phyloP scores from a whole-genome alignment of 2,888 invertebrate species.

The Amphipyra berbera region DNA sequence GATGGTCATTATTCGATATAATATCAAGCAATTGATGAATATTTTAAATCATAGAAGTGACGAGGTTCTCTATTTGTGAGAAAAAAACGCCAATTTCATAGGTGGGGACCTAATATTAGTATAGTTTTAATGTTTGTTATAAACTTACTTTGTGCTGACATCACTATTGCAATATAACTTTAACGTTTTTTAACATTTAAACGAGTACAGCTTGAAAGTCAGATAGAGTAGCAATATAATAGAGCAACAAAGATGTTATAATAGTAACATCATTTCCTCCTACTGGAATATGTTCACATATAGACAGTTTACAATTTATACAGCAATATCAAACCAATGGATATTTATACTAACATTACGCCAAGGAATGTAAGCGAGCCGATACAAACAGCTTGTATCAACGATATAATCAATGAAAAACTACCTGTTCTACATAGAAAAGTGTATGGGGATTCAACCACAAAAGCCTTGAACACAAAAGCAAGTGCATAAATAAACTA shows the following conservation, averaged over 20 bases:
- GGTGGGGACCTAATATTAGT: too few relatives aligned
- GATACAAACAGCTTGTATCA: slow-evolving; percentile 65
- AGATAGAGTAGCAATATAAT: slow-evolving; percentile 12
- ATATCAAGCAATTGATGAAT: too few relatives aligned
- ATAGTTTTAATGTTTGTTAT: slow-evolving; percentile 5
- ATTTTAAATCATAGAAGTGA: too few relatives aligned
- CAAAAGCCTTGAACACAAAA: slow-evolving; percentile 72
- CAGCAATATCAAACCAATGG: slow-evolving; percentile 34
- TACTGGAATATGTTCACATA: slow-evolving; percentile 38
- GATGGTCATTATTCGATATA: too few relatives aligned
- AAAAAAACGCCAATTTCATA: too few relatives aligned
- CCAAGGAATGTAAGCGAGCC: slow-evolving; percentile 44
- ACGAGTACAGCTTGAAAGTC: neutral
- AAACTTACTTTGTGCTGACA: too few relatives aligned
- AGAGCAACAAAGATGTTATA: slow-evolving; percentile 9
- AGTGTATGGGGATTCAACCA: slow-evolving; percentile 71
- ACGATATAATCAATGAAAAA: slow-evolving; percentile 79
- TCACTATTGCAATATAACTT: neutral
- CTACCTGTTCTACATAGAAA: slow-evolving; percentile 77
- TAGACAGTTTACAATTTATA: slow-evolving; percentile 37
- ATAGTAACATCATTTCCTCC: slow-evolving; percentile 20
- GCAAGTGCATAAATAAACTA: slow-evolving; percentile 82
- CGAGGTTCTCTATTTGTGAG: too few relatives aligned
- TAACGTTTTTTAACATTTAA: neutral
- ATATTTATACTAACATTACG: slow-evolving; percentile 52